Evolutionary conservation across 2,113 vertebrate species (phyloP).

Genomic region (Austrofundulus limnaeus): DNA sequence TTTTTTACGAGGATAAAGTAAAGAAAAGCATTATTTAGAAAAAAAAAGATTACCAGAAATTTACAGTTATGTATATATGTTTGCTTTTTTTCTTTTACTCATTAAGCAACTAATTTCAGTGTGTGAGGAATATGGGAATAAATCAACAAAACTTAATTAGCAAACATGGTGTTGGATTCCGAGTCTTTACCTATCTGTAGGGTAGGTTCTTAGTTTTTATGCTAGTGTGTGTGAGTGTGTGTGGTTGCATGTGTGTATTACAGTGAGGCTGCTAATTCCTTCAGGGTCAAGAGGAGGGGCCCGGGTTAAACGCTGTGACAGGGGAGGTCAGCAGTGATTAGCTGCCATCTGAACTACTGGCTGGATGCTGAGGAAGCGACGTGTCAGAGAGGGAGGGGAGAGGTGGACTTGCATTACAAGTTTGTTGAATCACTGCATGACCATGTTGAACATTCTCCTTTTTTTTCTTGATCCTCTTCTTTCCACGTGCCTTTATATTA

Average conservation of each 20-base stretch:
- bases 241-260: conserved; percentile 39
- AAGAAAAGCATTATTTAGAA: no score
- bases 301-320: conserved; percentile 71
- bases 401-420: conserved; percentile 10
- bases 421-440: conserved; percentile 22
- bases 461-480: conserved; percentile 22
- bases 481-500: conserved; percentile 75
- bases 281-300: conserved; percentile 64
- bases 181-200: neutral
- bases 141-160: no score
- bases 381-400: conserved; percentile 16
- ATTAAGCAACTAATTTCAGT: no score
- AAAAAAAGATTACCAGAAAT: no score
- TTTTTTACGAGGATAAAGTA: no score
- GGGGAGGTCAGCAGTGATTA: conserved; percentile 72
- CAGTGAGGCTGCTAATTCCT: conserved; percentile 64
- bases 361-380: conserved; percentile 43
- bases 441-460: neutral
- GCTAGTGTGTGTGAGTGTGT: neutral
- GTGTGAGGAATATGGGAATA: no score
- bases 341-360: conserved; percentile 67
- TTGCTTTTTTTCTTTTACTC: no score
- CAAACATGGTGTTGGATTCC: no score
- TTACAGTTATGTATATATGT: no score
- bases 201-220: conserved; percentile 13